A percentile compares a stretch with the other conserved stretches of the same genome.
These are phyloP conservation scores for Tiliacea aurago DNA, from an alignment of 2,888 invertebrate genomes.

Conservation along the genomic window DNA sequence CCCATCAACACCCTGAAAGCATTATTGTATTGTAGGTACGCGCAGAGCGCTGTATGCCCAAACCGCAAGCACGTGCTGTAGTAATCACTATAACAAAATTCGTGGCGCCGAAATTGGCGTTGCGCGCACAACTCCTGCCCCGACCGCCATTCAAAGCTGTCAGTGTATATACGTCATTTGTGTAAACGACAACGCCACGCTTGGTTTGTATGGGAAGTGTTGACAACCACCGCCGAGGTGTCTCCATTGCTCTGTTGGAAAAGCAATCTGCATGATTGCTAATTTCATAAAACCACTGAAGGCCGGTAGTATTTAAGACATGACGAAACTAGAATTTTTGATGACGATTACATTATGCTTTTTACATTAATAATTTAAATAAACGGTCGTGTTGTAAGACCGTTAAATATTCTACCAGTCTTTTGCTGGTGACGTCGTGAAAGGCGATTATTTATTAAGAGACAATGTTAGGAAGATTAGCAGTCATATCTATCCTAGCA, in stretches of 20 bases:
- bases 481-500: too few relatives aligned
- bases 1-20: too few relatives aligned
- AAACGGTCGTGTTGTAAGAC: neutral
- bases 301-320: slow-evolving; percentile 6
- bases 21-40: too few relatives aligned
- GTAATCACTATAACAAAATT: too few relatives aligned
- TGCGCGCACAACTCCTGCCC: too few relatives aligned
- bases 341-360: neutral
- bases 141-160: too few relatives aligned
- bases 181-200: too few relatives aligned
- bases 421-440: neutral
- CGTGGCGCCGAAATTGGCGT: too few relatives aligned
- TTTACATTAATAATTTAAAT: neutral
- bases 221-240: neutral
- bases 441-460: slow-evolving; percentile 6
- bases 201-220: neutral
- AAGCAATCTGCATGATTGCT: slow-evolving; percentile 1
- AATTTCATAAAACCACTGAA: slow-evolving; percentile 18
- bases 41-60: too few relatives aligned
- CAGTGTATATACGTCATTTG: neutral
- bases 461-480: neutral
- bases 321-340: slow-evolving; percentile 9
- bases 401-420: neutral
- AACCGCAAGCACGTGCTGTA: too few relatives aligned
- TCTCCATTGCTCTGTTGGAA: neutral